Evolutionary conservation across 2,113 vertebrate genomes (phyloP).

Genomic region (Epinephelus cyanopodus): DNA sequence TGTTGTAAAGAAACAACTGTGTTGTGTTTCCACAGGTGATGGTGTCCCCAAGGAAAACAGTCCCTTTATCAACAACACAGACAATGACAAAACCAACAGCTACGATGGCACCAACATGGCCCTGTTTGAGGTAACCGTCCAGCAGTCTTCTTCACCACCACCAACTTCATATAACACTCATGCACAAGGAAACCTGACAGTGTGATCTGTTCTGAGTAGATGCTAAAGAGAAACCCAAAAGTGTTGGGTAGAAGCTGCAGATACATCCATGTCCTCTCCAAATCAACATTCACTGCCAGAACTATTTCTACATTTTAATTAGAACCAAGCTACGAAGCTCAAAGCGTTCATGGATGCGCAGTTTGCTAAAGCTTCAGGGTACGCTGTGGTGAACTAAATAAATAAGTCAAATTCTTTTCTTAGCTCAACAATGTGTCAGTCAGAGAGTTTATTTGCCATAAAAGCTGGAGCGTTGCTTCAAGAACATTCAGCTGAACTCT

Average conservation of each 20-base stretch:
- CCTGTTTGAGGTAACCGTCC: constrained; percentile 91
- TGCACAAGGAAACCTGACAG: background rate
- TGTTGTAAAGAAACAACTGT: constrained; percentile 16
- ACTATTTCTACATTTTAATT: constrained; percentile 4
- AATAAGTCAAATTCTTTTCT: constrained; percentile 20
- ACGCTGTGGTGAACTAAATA: constrained; percentile 20
- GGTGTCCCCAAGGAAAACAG: constrained; percentile 90
- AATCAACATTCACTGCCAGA: background rate
- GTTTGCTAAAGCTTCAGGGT: background rate
- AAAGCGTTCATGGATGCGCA: constrained; percentile 24
- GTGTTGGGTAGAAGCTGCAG: background rate
- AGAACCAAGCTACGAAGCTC: background rate
- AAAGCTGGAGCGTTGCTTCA: constrained; percentile 14
- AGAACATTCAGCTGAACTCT: constrained; percentile 26
- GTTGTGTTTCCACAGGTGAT: constrained; percentile 86
- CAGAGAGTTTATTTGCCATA: constrained; percentile 32
- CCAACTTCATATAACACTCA: no score
- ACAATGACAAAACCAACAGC: constrained; percentile 84
- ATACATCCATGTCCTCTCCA: constrained; percentile 3
- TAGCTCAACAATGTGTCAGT: constrained; percentile 7
- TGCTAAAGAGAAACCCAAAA: constrained; percentile 9
- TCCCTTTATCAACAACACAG: constrained; percentile 89
- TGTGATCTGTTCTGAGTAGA: constrained; percentile 1
- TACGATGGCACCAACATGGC: constrained; percentile 98
- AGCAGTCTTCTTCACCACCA: background rate